A percentile compares a stretch with the other conserved stretches of the same genome.
Conservation (phyloP, 2,797 vertebrate species). For the Rallus crepitans region DNA sequence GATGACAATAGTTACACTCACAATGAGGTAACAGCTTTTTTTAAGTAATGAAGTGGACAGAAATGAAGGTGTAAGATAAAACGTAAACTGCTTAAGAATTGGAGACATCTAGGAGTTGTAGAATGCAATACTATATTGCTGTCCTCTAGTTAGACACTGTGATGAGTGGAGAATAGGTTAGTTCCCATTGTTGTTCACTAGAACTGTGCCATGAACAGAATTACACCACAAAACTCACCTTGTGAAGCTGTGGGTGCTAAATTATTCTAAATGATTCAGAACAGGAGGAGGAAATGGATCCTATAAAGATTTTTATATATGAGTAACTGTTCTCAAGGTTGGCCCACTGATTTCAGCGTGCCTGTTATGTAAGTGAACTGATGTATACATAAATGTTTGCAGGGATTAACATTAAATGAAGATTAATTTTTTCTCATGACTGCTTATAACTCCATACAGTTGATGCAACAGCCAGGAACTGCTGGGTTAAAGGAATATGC, state of each 20-base stretch:
- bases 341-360: neutral
- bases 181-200: neutral
- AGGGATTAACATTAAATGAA: slow-evolving; percentile 11
- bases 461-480: neutral
- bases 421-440: slow-evolving; percentile 3
- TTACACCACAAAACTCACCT: neutral
- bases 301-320: neutral
- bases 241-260: neutral
- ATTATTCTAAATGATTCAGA: slow-evolving; percentile 36
- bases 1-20: neutral
- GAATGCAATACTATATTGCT: neutral
- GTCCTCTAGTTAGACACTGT: neutral
- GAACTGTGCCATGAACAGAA: neutral
- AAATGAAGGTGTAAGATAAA: neutral
- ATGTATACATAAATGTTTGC: neutral
- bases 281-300: slow-evolving; percentile 23
- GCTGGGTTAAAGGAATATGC: neutral
- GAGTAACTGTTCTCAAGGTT: slow-evolving; percentile 30
- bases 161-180: neutral
- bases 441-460: neutral
- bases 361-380: slow-evolving; percentile 25
- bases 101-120: neutral
- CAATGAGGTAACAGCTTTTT: neutral
- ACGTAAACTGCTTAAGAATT: neutral
- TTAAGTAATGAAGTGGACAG: neutral